Evolutionary conservation across 53 echinoderm and acorn worm species (phyloP), one percentile per base, ranked within the genome.

Genomic region (Pentamera pediparva): DNA sequence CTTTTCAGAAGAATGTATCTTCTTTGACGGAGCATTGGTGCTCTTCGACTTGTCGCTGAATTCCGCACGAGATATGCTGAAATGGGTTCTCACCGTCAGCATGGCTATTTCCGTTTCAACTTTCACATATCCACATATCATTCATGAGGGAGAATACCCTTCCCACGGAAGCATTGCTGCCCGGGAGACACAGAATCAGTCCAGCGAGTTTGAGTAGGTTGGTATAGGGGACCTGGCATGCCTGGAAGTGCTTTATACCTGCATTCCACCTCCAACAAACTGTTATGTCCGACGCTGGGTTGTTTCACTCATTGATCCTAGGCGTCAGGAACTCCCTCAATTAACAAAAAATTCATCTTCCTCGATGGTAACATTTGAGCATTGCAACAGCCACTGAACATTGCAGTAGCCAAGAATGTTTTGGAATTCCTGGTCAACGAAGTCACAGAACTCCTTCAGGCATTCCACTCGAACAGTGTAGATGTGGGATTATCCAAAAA

Each of bases 151-250:
- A 53, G 6, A 53, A 53, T 27, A 53, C 53, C 53, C 53, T 53
- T 53, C 27, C 53, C 53, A 53, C 53, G 2, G 53, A 53, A 3
- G 53, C 53, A 53, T 53, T 53, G 53, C 53, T 53, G 53, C 53
- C 53, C 15, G 53, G 53, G 53, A 53, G 53, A 53, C 53, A 53
- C 53, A 53, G 53, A 53, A 53, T 27, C 18, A 53, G 27, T 53
- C 6, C 53, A 53, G 20, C 53, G 2, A 53, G 53, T 53, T 53
- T 53, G 53, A 53, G 53, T 53, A 53, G 53, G 18, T 53, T 53
- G 2, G 53, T 10, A 53, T 6, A 10, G 22, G 53, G 53, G 53
- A 53, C 53, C 18, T 53, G 53, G 18, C 53, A 3, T 53, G 53
- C 53, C 4, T 8, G 53, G 53, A 53, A 53, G 18, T 53, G 53